These are phyloP conservation scores for Dexiosoma caninum DNA, from an alignment of 2,888 invertebrate genomes.

Conservation along the genomic window DNA sequence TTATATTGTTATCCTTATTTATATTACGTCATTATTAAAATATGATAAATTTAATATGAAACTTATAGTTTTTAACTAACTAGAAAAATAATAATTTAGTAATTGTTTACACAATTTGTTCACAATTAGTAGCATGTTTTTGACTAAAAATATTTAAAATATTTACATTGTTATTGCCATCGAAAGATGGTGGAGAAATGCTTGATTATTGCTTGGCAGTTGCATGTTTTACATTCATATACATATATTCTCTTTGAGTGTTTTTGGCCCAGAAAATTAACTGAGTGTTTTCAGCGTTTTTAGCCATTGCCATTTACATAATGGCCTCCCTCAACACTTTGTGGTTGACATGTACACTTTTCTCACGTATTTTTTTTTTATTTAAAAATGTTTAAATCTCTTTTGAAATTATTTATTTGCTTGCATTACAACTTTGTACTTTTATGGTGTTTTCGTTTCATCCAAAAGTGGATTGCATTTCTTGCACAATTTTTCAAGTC, in stretches of 20 bases:
- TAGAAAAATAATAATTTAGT: background rate
- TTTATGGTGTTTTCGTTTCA: no score
- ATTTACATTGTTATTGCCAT: background rate
- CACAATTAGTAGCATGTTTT: slow-evolving; percentile 32
- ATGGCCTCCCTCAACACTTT: no score
- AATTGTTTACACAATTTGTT: slow-evolving; percentile 43
- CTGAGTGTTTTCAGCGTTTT: no score
- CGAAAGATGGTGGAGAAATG: background rate
- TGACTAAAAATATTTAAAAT: background rate
- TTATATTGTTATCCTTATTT: background rate
- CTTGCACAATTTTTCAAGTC: no score
- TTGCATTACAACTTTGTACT: no score
- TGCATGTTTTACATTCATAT: background rate
- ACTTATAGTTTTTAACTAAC: slow-evolving; percentile 20
- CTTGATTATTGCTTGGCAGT: background rate
- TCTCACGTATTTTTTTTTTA: no score
- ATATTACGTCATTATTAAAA: slow-evolving; percentile 41
- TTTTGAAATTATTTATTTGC: no score
- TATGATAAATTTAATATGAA: slow-evolving; percentile 63
- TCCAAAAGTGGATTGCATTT: no score
- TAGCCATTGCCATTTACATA: no score
- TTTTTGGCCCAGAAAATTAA: background rate
- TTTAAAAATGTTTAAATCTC: no score
- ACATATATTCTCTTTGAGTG: slow-evolving; percentile 22
- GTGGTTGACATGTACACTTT: no score